Base-by-base conservation (phyloP, 2,113 vertebrate genomes). In the Isichthys henryi region DNA sequence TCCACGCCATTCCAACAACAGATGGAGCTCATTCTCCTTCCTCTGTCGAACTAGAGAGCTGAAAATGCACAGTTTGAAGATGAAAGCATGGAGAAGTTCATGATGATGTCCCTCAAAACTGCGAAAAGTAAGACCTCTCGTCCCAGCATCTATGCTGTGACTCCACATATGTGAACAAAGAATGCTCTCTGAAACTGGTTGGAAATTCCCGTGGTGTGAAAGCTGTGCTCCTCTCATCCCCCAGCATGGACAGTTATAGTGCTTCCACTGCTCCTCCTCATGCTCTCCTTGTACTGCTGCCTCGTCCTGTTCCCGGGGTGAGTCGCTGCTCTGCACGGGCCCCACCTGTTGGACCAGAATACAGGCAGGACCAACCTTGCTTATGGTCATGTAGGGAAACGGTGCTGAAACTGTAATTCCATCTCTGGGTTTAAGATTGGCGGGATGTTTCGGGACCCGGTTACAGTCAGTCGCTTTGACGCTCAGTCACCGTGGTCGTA, bases 61-160 rank as follows among this genome's bases (percentile, higher is more conserved):
- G 56, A 62, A 62, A 62, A 89, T 93, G 92, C 88, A 83, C 84
- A 88, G 31, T 90, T 90, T 27, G 90, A 92, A 92, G 85, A 94
- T 93, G 93, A 92, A 86, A 92, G 87, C 49, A 88, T 86, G 19
- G 50, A 90, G 90, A 90, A 93, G 74, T 88, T 92, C 88, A 86
- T 96, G 94, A 96, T 94, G 92, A 96, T 95, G 95, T 93, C 89
- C 92, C 92, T 93, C 92, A 96, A 92, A 89, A 27, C 92, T 83
- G 86, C 87, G 52, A 95, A 93, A 95, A 93, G 95, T 96, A 93
- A 95, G 94, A 6, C 5, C 49, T 83, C 35, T 48, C 5, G 4
- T 70, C 6, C 50, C 50, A 52, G 13, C 50, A 53, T 2, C 50
- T 17, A 13, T 70, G 62, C 27, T 31, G 62, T 70, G 62, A 70